phyloP scores from a whole-genome alignment of 2,797 vertebrate species.

The Lerista edwardsae region DNA sequence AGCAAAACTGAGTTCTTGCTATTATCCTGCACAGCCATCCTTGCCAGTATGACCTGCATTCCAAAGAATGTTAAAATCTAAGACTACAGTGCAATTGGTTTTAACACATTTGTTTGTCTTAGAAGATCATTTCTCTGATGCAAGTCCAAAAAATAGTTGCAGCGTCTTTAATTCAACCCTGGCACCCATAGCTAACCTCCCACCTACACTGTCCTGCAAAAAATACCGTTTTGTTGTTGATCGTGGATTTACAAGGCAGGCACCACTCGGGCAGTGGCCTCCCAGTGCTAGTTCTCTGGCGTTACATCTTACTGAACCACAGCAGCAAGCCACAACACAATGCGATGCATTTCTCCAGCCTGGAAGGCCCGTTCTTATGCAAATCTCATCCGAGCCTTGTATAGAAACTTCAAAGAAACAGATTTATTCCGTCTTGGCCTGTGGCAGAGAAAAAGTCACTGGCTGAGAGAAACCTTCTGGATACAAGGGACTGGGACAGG shows the following conservation, averaged over 20 bases:
- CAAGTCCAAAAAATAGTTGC: not conserved
- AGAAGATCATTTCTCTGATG: not conserved
- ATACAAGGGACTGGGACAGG: not conserved
- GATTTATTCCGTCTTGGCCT: not conserved
- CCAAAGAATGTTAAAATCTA: not conserved
- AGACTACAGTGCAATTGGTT: not conserved
- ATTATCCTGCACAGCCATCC: no score
- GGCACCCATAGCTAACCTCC: not conserved
- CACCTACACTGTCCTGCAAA: not conserved
- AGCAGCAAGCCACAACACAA: not conserved
- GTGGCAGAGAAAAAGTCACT: not conserved
- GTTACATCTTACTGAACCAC: not conserved
- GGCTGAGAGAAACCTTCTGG: not conserved
- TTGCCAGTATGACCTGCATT: not conserved
- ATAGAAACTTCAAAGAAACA: not conserved
- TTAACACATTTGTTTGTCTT: not conserved
- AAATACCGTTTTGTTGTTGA: not conserved
- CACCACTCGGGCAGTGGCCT: not conserved
- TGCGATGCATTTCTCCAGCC: not conserved
- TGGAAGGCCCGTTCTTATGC: constrained; percentile 1
- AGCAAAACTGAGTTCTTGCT: no score
- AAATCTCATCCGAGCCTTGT: not conserved
- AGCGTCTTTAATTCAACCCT: not conserved
- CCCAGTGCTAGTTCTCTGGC: not conserved
- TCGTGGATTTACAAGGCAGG: not conserved